phyloP scores from a whole-genome alignment of 2,888 invertebrate species.

The Caradrina kadenii region DNA sequence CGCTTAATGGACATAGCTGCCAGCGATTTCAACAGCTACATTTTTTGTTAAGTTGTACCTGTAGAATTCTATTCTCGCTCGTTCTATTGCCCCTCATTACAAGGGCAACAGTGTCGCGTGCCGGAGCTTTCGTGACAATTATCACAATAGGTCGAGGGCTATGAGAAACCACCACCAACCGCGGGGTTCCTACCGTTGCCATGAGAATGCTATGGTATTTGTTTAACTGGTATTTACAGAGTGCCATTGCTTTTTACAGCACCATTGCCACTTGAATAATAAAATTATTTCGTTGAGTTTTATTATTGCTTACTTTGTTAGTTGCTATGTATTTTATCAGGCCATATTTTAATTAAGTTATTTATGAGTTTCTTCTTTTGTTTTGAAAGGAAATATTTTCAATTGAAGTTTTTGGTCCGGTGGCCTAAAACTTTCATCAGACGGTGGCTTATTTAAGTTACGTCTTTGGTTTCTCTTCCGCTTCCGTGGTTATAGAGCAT shows the following conservation, averaged over 20 bases:
- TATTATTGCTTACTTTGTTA: constrained; percentile 7
- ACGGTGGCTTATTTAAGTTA: too few relatives aligned
- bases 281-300: constrained; percentile 22
- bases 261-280: constrained; percentile 13
- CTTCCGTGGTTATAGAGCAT: too few relatives aligned
- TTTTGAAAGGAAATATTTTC: constrained; percentile 10
- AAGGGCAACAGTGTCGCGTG: constrained; percentile 62
- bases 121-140: constrained; percentile 63
- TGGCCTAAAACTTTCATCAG: constrained; percentile 4
- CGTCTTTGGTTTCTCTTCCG: too few relatives aligned
- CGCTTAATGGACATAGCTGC: constrained; percentile 11
- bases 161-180: constrained; percentile 21
- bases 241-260: constrained; percentile 20
- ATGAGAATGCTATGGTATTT: constrained; percentile 39
- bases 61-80: constrained; percentile 7
- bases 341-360: constrained; percentile 16
- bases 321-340: background rate
- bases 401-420: background rate
- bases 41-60: background rate
- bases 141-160: constrained; percentile 49
- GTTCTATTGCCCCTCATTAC: constrained; percentile 29
- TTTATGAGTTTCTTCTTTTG: constrained; percentile 7
- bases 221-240: constrained; percentile 35
- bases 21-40: background rate
- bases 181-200: constrained; percentile 13